phyloP scores from a whole-genome alignment of 2,888 invertebrate species.

The Blastobasis adustella region DNA sequence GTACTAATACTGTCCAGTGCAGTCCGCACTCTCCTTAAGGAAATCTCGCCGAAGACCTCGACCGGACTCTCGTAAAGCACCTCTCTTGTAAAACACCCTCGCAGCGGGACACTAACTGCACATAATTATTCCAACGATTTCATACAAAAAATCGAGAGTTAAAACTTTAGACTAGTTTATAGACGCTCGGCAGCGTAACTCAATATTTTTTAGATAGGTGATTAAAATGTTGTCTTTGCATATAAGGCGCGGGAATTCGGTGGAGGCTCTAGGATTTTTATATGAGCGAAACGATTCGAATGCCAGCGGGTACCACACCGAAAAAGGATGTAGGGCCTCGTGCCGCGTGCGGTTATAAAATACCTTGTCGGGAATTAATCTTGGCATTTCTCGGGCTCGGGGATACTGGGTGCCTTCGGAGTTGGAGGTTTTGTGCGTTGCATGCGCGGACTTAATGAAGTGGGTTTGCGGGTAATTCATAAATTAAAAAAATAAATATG shows the following conservation, averaged over 20 bases:
- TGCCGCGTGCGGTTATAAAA: slow-evolving; percentile 46
- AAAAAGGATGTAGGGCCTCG: slow-evolving; percentile 58
- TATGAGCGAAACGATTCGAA: slow-evolving; percentile 51
- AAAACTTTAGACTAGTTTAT: slow-evolving; percentile 47
- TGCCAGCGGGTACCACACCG: slow-evolving; percentile 48
- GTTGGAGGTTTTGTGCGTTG: slow-evolving; percentile 34
- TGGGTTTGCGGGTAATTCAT: slow-evolving; percentile 47
- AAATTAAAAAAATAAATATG: slow-evolving; percentile 54
- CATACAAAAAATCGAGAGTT: slow-evolving; percentile 17
- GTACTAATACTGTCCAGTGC: neutral
- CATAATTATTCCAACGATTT: slow-evolving; percentile 16
- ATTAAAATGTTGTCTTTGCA: slow-evolving; percentile 57
- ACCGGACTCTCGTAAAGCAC: slow-evolving; percentile 5
- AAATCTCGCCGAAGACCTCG: neutral
- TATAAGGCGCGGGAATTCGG: slow-evolving; percentile 62
- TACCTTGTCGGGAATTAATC: slow-evolving; percentile 51
- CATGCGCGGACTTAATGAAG: slow-evolving; percentile 47
- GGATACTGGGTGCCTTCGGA: slow-evolving; percentile 40
- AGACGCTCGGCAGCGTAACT: slow-evolving; percentile 28
- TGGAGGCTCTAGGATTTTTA: slow-evolving; percentile 56
- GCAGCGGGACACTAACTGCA: slow-evolving; percentile 6
- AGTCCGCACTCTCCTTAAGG: neutral
- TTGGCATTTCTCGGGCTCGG: slow-evolving; percentile 58
- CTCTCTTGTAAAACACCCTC: slow-evolving; percentile 6
- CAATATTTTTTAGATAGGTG: slow-evolving; percentile 45